Conservation (phyloP, 2,113 vertebrate species). For the Myodes glareolus region DNA sequence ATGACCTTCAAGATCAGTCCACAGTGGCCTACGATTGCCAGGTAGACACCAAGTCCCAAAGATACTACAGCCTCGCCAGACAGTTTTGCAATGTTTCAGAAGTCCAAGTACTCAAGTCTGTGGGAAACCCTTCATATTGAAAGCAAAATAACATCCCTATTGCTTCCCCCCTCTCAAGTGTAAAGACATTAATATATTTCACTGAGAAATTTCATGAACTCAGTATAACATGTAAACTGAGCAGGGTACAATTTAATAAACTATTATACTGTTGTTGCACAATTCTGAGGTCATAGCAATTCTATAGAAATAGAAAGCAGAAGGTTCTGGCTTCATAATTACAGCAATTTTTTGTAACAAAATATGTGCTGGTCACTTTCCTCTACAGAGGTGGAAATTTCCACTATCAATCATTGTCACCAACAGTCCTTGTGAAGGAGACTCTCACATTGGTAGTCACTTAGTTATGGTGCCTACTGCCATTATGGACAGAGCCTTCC, state of each 20-base stretch:
- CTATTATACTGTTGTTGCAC: neutral
- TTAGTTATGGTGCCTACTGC: neutral
- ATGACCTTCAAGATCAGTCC: neutral
- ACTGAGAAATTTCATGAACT: slow-evolving; percentile 31
- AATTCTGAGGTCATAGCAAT: neutral
- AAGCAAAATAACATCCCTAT: neutral
- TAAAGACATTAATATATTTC: neutral
- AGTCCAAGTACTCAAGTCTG: neutral
- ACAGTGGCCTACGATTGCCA: neutral
- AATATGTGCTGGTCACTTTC: neutral
- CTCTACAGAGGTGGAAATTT: neutral
- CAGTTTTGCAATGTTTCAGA: neutral
- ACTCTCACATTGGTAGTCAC: neutral
- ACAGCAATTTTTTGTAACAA: neutral
- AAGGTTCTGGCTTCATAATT: neutral
- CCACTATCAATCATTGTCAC: neutral
- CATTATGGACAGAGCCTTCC: fast-evolving
- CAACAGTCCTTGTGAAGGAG: neutral
- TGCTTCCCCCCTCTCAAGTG: neutral
- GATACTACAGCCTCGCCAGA: neutral
- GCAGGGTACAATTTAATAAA: neutral
- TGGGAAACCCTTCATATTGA: neutral
- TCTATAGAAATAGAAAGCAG: neutral
- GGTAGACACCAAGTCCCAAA: neutral
- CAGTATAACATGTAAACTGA: neutral